Evolutionary conservation across 2,113 vertebrate genomes (phyloP), one percentile per base, ranked within the genome.

Genomic region (Nothobranchius kuhntae): DNA sequence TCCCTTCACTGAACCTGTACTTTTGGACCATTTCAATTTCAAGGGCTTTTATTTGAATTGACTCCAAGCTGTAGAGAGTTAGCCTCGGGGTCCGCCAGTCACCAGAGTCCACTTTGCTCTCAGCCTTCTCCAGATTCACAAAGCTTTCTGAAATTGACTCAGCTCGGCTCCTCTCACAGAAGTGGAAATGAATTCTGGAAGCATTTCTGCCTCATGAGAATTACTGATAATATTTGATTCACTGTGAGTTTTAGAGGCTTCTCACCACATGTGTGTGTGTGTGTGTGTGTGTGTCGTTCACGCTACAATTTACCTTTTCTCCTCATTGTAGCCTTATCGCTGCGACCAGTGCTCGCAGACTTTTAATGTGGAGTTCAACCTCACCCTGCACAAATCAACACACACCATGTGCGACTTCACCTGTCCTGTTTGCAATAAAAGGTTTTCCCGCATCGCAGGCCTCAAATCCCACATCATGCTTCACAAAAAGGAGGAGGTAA

Each of bases 401-500:
- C 98, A 99, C 84, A 94, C 92, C 82, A 93, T 92, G 36, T 92
- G 93, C 6, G 93, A 98, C 79, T 96, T 95, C 60, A 95, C 93
- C 0, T 99, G 98, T 75, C 96, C 97, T 0, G 95, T 96, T 46
- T 99, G 98, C 91, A 90, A 95, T 75, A 98, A 98, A 87, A 96
- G 90, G 73, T 99, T 99, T 89, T 97, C 97, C 71, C 93, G 97
- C 61, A 96, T 96, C 65, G 98, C 98, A 83, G 98, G 97, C 86
- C 95, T 99, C 89, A 99, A 99, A 86, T 95, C 97, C 59, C 98
- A 99, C 66, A 88, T 98, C 82, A 98, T 98, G 97, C 92, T 99
- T 9, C 98, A 99, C 45, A 96, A 98, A 75, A 97, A 97, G 84
- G 98, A 99, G 83, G 98, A 99, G 95, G 98, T 98, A 77, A 92